Evolutionary conservation across 2,113 vertebrate species (phyloP).

Genomic region (Pelecanoides urinatrix): DNA sequence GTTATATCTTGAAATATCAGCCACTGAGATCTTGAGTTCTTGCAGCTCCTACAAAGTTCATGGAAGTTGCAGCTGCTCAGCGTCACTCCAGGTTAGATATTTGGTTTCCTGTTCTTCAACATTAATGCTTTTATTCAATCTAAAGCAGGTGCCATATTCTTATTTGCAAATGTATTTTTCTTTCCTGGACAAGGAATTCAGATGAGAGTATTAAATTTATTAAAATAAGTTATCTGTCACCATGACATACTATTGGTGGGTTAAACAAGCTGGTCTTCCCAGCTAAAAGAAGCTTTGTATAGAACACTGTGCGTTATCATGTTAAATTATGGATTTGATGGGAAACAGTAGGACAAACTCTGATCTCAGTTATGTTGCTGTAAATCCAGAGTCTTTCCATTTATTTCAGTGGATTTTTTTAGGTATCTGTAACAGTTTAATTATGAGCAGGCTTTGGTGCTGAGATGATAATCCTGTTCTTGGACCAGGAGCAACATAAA

Average conservation of each 20-base stretch:
- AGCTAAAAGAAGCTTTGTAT: not conserved
- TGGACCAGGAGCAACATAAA: constrained; percentile 37
- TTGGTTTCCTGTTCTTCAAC: not conserved
- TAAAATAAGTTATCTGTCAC: not conserved
- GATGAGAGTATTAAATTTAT: not conserved
- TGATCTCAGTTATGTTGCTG: not conserved
- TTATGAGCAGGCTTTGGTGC: constrained; percentile 13
- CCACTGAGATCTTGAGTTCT: not conserved
- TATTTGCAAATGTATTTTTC: not conserved
- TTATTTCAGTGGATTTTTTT: not conserved
- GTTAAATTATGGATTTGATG: not conserved
- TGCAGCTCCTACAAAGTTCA: not conserved
- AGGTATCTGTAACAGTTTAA: not conserved
- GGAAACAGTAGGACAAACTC: not conserved
- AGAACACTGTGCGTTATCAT: not conserved
- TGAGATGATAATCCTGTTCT: constrained; percentile 38
- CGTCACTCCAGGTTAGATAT: not conserved
- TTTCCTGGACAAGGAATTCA: not conserved
- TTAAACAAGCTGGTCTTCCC: not conserved
- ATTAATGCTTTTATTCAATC: not conserved
- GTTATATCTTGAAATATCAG: not conserved
- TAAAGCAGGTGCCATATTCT: not conserved
- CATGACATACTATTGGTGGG: not conserved
- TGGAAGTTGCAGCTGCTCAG: not conserved
- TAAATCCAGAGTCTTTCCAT: not conserved